Evolutionary conservation across 2,888 invertebrate genomes (phyloP), one percentile per base, ranked within the genome.

Genomic region (Cacoxenus indagator): DNA sequence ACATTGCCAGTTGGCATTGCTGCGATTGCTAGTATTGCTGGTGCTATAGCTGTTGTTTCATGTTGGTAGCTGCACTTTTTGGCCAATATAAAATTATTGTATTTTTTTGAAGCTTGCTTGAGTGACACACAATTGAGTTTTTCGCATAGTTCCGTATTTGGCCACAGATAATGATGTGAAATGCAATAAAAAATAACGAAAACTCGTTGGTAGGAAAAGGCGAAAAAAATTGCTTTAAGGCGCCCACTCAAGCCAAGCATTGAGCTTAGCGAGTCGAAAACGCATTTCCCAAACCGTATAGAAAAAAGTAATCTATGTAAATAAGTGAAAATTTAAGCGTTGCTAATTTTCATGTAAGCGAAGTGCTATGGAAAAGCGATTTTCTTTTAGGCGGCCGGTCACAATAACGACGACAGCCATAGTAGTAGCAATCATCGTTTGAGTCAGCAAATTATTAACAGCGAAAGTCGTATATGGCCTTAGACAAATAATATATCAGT

Each of bases 111-210:
- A 73, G 82, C 68, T 76, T 70, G 76, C 68, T 69, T 80, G 80
- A 80, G 68, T 80, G 80, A 82, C 80, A 80, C 80, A 80, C 80
- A 80, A 80, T 80, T 78, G 80, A 78, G 81, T 77, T 80, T 76
- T 78, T 75, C 74, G 70, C 81, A 76, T 75, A 77, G 81, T 81
- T 81, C 81, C 81, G 78, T 81, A 81, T 81, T 81, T 81, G 81
- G 81, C 76, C 81, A 81, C 74, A 81, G 82, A 79, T 81, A 81
- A 82, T 81, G 81, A 81, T 81, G 81, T 82, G 82, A 82, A 82
- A 81, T 81, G 81, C 79, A 74, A 66, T 75, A 72, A 69, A 68
- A 61, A 57, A 14, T 69, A 67, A 57, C 67, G 67, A 11, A 69
- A 67, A 65, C 22, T 29, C 17, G 29, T 27, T 29, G 24, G 29